Evolutionary conservation across 2,797 vertebrate genomes (phyloP).

Genomic region (Micrastur ruficollis): DNA sequence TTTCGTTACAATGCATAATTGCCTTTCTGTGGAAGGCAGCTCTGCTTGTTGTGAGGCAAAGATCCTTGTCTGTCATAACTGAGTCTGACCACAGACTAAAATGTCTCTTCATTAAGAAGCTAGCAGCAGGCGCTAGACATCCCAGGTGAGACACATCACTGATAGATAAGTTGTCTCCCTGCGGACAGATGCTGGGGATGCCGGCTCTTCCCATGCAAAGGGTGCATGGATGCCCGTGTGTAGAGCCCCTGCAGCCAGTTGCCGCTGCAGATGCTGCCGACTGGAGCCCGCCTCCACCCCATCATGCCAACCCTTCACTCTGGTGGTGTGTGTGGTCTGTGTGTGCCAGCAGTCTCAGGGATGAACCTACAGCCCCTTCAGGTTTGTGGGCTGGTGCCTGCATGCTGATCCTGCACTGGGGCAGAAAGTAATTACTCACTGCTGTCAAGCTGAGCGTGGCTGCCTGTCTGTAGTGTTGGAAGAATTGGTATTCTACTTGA

Average conservation of each 20-base stretch:
- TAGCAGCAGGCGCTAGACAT: neutral
- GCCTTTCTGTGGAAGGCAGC: neutral
- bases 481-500: conserved; percentile 63
- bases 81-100: neutral
- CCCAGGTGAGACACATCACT: neutral
- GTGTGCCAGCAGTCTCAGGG: neutral
- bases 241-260: neutral
- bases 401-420: neutral
- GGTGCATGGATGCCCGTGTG: accelerated
- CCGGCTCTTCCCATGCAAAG: neutral
- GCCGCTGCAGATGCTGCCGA: accelerated
- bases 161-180: accelerated
- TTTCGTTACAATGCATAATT: neutral
- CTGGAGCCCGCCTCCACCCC: neutral
- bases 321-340: neutral
- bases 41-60: neutral
- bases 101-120: neutral
- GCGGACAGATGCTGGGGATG: accelerated
- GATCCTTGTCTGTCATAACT: neutral
- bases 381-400: neutral
- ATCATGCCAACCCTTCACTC: neutral
- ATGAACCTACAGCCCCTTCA: accelerated
- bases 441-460: conserved; percentile 22
- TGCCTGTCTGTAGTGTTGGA: conserved; percentile 24
- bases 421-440: conserved; percentile 49